Conservation (phyloP, 92 coral and sea anemone genomes). For the Zoanthus gigantus region DNA sequence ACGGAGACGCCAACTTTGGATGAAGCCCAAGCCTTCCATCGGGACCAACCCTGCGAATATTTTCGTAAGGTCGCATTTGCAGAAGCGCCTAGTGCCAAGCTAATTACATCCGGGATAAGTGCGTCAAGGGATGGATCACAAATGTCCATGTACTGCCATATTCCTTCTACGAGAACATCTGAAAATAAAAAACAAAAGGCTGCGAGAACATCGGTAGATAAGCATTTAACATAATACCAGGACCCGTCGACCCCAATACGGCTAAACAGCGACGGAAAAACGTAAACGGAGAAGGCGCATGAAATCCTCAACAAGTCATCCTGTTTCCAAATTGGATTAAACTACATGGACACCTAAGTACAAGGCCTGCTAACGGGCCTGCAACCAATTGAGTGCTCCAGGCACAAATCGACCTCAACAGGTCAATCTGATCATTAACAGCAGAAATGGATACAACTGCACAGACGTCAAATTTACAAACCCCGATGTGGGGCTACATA, state of each 20-base stretch:
- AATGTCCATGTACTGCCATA: too few species aligned
- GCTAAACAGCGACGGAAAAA: background rate
- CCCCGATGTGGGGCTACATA: slow-evolving; percentile 20
- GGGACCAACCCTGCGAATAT: slow-evolving; percentile 13
- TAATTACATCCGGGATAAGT: background rate
- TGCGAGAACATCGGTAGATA: too few species aligned
- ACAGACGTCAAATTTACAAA: slow-evolving; percentile 11
- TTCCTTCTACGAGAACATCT: too few species aligned
- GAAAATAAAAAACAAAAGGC: too few species aligned
- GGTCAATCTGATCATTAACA: slow-evolving; percentile 6
- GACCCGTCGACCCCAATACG: background rate
- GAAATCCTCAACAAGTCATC: background rate
- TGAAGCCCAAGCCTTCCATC: background rate
- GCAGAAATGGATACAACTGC: slow-evolving; percentile 9
- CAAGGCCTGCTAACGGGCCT: slow-evolving; percentile 8
- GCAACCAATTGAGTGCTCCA: slow-evolving; percentile 14
- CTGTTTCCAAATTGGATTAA: background rate
- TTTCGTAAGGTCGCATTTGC: background rate
- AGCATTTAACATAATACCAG: background rate
- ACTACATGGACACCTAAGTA: background rate
- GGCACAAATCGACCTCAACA: slow-evolving; percentile 12
- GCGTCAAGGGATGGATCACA: background rate
- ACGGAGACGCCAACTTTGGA: background rate
- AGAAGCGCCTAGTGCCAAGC: background rate
- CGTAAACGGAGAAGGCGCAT: background rate